Base-by-base conservation (phyloP, 2,797 vertebrate genomes). In the Apogon talboti region DNA sequence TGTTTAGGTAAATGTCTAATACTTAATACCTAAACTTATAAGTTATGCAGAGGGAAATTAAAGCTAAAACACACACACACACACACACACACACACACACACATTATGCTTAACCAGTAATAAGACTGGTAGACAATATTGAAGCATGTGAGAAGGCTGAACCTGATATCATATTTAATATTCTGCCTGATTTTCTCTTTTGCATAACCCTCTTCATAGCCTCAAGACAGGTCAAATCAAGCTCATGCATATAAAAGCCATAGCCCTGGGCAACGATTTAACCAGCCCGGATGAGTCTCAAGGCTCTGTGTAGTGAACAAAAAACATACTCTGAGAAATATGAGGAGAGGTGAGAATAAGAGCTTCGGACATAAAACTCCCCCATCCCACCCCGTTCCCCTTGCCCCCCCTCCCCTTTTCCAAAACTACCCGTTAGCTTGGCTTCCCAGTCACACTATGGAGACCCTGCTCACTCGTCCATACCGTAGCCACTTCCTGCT, bases 401-500 rank as follows among this genome's bases (percentile, higher is more conserved):
- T 16, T 10, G 35, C 11, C 0, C 16, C 13, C 0, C 19, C 11
- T 38, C 11, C 0, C 16, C 11, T 38, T 59, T 68, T 68, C 53
- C 7, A 7, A 83, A 87, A 75, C 76, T 59, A 87, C 66, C 74
- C 49, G 68, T 88, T 89, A 76, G 79, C 82, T 79, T 54, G 73
- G 83, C 85, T 87, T 80, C 71, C 63, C 77, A 79, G 83, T 85
- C 87, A 76, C 88, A 87, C 80, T 88, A 62, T 76, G 69, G 67
- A 87, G 81, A 83, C 68, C 74, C 78, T 91, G 92, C 85, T 94
- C 91, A 82, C 15, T 89, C 80, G 92, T 93, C 93, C 92, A 57
- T 90, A 78, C 83, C 74, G 13, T 76, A 86, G 86, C 77, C 84
- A 87, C 89, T 88, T 90, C 89, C 87, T 85, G 76, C 85, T 66